Evolutionary conservation across 2,113 vertebrate genomes (phyloP), one percentile per base, ranked within the genome.

Genomic region (Melanostigma gelatinosum): DNA sequence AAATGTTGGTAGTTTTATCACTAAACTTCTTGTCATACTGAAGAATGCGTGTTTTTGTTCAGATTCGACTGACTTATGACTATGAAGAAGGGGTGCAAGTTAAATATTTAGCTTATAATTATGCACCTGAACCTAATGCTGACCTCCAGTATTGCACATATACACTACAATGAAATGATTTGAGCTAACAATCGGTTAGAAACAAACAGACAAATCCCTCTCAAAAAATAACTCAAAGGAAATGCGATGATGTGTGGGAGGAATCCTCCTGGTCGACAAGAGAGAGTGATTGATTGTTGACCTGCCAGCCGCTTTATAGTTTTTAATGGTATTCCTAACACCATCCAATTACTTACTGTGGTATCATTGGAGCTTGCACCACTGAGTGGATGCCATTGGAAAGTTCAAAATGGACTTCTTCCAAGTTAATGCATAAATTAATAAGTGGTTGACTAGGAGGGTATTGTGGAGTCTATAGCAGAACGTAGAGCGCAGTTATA

Each of bases 381-480:
- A 57, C 85, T 11, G 75, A 86, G 52, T 71, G 62, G 80, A 87
- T 85, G 88, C 84, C 78, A 83, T 44, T 87, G 81, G 88, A 94
- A 85, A 88, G 90, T 81, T 92, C 58, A 5, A 82, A 72, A 89
- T 93, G 94, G 94, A 94, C 81, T 77, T 44, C 75, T 68, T 94
- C 94, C 94, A 95, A 93, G 63, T 90, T 88, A 93, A 93, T 94
- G 91, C 89, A 94, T 94, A 93, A 93, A 94, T 95, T 88, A 94
- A 88, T 89, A 90, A 48, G 67, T 24, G 57, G 55, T 80, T 79
- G 67, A 44, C 58, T 67, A 73, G n/a, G 55, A 68, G 20, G 63
- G 70, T 73, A 63, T 65, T 58, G 81, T 85, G 79, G 72, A 82
- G 77, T 68, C 64, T 68, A 62, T 58, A 22, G 66, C 77, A n/a